Base-by-base conservation (phyloP, 1,140 invertebrate genomes). In the Pemphigus obesinymphae region DNA sequence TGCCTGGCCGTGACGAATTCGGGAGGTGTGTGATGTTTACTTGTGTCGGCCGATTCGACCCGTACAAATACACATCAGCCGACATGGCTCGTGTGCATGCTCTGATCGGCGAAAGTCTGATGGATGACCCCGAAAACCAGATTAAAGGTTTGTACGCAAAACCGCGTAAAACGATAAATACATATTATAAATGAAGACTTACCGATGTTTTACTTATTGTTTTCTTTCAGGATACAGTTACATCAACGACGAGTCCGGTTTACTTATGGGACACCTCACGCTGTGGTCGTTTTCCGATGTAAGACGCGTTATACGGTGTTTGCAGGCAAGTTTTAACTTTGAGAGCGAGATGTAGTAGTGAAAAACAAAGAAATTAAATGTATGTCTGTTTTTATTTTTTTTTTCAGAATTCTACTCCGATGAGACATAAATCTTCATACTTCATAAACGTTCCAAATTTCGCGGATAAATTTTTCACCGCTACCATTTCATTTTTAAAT, bases 401-500 rank as follows among this genome's bases (percentile, higher is more conserved):
- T 31, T 45, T 34, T 29, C 88, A 94, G 92, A 94, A 93, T 86
- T 94, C 93, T 1, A 92, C 93, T n/a, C 95, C 95, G 1, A 94
- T 95, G 90, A 89, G 94, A 17, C 94, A 95, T 86, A 96, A 96
- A 85, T 89, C 92, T 83, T 93, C 94, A 0, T 94, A 96, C 85
- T 93, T 95, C 83, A 88, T 96, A 29, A 95, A 96, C 85, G 92
- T 95, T 72, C 93, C 94, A 0, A 88, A 90, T 70, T 92, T 90
- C 84, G 93, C 93, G 2, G 90, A 91, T 1, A 92, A 93, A 85
- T 89, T 96, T 83, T 92, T 95, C 75, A 93, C 95, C 85, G 92
- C 96, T 85, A 90, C 90, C 2, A 89, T 94, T 3, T 92, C 92
- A 6, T 87, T 96, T 72, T 89, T 96, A 1, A 95, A 90, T 83